These are phyloP conservation scores for Polydrusus cervinus DNA, from an alignment of 2,888 invertebrate genomes.

Conservation along the genomic window DNA sequence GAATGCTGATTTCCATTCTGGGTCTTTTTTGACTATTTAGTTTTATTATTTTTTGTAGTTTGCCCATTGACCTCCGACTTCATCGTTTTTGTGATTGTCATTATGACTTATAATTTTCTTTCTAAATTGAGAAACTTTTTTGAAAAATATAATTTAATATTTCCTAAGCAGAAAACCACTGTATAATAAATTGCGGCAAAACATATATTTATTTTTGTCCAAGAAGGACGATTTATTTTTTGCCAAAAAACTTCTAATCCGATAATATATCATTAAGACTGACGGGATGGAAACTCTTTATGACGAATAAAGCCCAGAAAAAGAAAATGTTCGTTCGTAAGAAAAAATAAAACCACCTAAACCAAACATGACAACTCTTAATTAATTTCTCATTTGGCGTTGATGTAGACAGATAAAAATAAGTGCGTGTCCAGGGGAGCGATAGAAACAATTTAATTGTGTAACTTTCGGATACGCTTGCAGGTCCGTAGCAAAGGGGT, in stretches of 20 bases:
- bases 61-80: too few relatives aligned
- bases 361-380: constrained; percentile 42
- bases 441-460: constrained; percentile 24
- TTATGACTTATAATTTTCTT: too few relatives aligned
- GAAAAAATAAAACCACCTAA: constrained; percentile 19
- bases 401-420: constrained; percentile 38
- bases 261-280: constrained; percentile 27
- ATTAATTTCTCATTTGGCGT: constrained; percentile 44
- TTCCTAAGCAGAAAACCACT: too few relatives aligned
- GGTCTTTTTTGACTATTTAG: too few relatives aligned
- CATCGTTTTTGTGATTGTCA: too few relatives aligned
- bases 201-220: constrained; percentile 4
- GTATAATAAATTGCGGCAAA: not conserved
- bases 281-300: constrained; percentile 27
- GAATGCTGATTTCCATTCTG: too few relatives aligned
- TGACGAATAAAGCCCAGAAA: constrained; percentile 27
- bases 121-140: too few relatives aligned
- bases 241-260: constrained; percentile 1
- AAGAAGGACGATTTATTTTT: constrained; percentile 17
- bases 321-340: constrained; percentile 25
- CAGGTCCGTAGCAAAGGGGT: too few relatives aligned
- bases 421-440: constrained; percentile 19
- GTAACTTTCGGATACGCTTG: constrained; percentile 7
- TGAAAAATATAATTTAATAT: too few relatives aligned
- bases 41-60: too few relatives aligned